Base-by-base conservation (phyloP, 2,888 invertebrate genomes). In the Nemotelus nigrinus region DNA sequence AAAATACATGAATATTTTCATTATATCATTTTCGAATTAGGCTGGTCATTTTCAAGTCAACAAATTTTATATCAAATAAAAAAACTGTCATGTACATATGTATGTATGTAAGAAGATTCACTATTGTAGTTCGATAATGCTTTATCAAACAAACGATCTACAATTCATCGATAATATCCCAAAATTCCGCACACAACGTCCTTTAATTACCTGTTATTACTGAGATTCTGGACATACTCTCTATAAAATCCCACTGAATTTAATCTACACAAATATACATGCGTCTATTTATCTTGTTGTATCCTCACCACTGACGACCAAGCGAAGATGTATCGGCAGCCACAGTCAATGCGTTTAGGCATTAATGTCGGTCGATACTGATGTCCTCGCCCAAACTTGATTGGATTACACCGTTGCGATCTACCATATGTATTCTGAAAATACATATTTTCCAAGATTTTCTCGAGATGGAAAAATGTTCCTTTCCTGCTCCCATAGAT, bases 241-340 rank as follows among this genome's bases (percentile, higher is more conserved):
- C 53, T 53, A 53, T 53, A 10, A 53, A 1, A 6, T 10, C 53
- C 10, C 53, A 53, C 53, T 53, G 53, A 7, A 53, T 53, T 53
- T 10, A 6, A 53, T 53, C 53, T 53, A 7, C 6, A 6, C 10
- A 53, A 6, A 10, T 1, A 53, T 53, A 10, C 53, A 7, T 7
- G 6, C 10, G 6, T 6, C 53, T 53, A 53, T 53, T 53, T 39
- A 63, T 43, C 39, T 4, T 7, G 43, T 6, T 41, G 10, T 7
- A 4, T 8, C 68, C 41, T 48, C 39, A 25, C 48, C 41, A 50
- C 2, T 68, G 53, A 68, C 41, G 53, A 39, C 68, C 48, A 53
- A 6, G 50, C 57, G 43, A 47, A 58, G 72, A 72, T 72, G 58
- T 72, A 72, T 72, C 72, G 72, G 58, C 58, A 58, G 72, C 47